phyloP scores from a whole-genome alignment of 2,888 invertebrate genomes.

The Nasonia oneida region DNA sequence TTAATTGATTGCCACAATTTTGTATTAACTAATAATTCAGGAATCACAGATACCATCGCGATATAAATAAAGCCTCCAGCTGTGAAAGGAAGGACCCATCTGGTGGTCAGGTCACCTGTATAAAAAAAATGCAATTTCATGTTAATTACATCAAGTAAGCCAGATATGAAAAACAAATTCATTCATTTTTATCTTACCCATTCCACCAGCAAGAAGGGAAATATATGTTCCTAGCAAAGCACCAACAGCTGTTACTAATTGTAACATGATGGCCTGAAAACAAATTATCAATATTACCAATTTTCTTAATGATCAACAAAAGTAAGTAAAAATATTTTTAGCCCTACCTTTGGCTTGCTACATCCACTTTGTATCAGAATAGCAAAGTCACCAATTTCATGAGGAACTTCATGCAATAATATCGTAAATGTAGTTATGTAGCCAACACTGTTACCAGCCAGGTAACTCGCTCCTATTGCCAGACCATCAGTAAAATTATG shows the following conservation, averaged over 20 bases:
- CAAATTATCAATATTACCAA: slow-evolving; percentile 13
- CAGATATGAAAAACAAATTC: slow-evolving; percentile 14
- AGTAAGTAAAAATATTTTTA: slow-evolving; percentile 26
- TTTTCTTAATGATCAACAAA: neutral
- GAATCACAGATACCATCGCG: slow-evolving; percentile 98
- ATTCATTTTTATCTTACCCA: slow-evolving; percentile 73
- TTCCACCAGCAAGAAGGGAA: slow-evolving; percentile 91
- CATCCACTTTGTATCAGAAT: slow-evolving; percentile 99
- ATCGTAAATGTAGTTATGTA: slow-evolving; percentile 97
- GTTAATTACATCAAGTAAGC: neutral
- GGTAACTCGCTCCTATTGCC: slow-evolving; percentile 98
- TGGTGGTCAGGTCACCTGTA: slow-evolving; percentile 85
- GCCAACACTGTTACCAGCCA: slow-evolving; percentile 93
- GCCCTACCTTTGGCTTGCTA: slow-evolving; percentile 87
- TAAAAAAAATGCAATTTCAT: slow-evolving; percentile 20
- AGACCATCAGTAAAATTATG: slow-evolving; percentile 99
- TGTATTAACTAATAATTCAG: slow-evolving; percentile 94
- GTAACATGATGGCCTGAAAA: slow-evolving; percentile 92
- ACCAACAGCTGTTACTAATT: slow-evolving; percentile 96
- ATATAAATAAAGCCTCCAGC: slow-evolving; percentile 99
- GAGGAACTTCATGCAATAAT: slow-evolving; percentile 98
- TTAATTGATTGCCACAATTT: slow-evolving; percentile 93
- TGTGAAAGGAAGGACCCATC: slow-evolving; percentile 97
- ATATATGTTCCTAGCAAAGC: slow-evolving; percentile 96
- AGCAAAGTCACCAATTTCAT: slow-evolving; percentile 99